phyloP scores from a whole-genome alignment of 2,797 vertebrate genomes.

The Phoebastria nigripes region DNA sequence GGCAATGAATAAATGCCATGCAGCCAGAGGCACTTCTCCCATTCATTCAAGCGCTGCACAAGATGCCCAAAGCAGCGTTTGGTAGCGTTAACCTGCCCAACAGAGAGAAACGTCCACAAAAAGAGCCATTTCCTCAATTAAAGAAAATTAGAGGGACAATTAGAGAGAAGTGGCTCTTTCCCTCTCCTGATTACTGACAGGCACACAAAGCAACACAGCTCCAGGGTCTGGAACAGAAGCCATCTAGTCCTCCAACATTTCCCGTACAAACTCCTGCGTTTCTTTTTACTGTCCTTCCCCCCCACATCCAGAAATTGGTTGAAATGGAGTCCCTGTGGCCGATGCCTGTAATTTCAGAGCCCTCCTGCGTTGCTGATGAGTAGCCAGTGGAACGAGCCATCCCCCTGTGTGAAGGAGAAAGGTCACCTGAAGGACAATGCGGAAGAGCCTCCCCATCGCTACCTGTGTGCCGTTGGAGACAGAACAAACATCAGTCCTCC shows the following conservation, averaged over 20 bases:
- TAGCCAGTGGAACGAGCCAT: background rate
- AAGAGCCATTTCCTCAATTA: background rate
- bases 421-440: background rate
- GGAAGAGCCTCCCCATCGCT: background rate
- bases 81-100: background rate
- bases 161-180: background rate
- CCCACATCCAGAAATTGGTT: background rate
- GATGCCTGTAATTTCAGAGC: background rate
- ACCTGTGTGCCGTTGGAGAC: fast-evolving
- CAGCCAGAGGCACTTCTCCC: background rate
- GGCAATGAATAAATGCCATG: background rate
- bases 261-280: background rate
- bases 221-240: background rate
- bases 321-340: background rate
- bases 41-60: background rate
- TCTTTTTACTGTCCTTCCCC: background rate
- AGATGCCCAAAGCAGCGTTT: background rate
- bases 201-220: background rate
- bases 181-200: background rate
- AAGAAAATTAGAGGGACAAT: background rate
- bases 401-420: background rate
- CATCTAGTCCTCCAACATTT: background rate
- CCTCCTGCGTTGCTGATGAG: background rate
- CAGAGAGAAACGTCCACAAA: background rate
- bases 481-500: background rate